These are phyloP conservation scores for Phataginus tricuspis DNA, from an alignment of 2,797 vertebrate species.

Conservation along the genomic window DNA sequence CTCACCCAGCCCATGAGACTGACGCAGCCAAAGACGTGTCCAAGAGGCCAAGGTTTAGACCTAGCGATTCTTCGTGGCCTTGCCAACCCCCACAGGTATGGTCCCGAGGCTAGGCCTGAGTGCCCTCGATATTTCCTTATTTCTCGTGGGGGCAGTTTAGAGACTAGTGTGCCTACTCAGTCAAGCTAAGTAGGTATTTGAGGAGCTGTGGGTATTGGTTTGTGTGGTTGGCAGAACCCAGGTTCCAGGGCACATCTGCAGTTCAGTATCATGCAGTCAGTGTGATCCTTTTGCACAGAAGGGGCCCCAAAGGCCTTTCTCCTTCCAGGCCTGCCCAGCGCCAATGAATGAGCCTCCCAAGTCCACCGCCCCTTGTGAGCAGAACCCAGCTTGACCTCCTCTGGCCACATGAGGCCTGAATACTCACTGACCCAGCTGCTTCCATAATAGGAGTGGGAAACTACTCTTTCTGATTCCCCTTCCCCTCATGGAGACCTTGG, in stretches of 20 bases:
- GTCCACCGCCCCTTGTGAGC: not conserved
- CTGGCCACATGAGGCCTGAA: not conserved
- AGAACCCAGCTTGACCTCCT: not conserved
- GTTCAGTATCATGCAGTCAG: not conserved
- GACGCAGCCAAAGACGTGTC: conserved; percentile 63
- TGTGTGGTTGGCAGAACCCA: not conserved
- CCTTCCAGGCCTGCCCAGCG: not conserved
- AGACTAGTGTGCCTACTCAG: not conserved
- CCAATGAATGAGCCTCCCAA: not conserved
- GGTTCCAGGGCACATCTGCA: not conserved
- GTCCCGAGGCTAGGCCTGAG: not conserved
- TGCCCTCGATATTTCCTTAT: not conserved
- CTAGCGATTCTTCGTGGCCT: not conserved
- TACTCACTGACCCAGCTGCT: not conserved
- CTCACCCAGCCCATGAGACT: conserved; percentile 35
- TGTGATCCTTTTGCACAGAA: not conserved
- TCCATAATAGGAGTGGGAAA: not conserved
- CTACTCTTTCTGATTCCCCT: not conserved
- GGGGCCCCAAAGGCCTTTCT: not conserved
- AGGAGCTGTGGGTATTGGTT: not conserved
- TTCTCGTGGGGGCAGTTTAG: not conserved
- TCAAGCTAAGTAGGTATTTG: not conserved
- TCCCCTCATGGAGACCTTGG: not conserved
- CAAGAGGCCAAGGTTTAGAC: conserved; percentile 69
- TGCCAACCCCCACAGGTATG: not conserved